phyloP scores from a whole-genome alignment of 2,113 vertebrate species.

The Okapia johnstoni region DNA sequence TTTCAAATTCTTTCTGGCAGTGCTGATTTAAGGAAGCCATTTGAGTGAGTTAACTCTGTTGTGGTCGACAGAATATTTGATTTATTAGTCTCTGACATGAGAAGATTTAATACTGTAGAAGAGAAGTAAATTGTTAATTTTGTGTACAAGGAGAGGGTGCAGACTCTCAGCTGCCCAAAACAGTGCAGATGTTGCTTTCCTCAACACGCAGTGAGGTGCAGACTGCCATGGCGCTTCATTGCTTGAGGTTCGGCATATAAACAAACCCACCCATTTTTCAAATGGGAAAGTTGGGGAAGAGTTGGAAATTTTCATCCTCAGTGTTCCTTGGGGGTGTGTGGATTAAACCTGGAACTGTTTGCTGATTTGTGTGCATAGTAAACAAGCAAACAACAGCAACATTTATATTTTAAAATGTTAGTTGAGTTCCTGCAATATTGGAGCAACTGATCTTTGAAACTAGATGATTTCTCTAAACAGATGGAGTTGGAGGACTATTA shows the following conservation, averaged over 20 bases:
- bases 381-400: neutral
- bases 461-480: neutral
- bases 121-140: neutral
- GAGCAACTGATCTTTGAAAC: neutral
- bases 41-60: conserved; percentile 27
- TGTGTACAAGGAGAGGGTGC: neutral
- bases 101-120: neutral
- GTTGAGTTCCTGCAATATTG: neutral
- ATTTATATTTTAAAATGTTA: neutral
- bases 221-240: neutral
- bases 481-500: neutral
- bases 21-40: conserved; percentile 21
- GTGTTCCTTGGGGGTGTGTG: neutral
- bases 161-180: neutral
- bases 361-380: neutral
- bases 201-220: fast-evolving
- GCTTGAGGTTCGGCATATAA: neutral
- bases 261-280: neutral
- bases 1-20: conserved; percentile 7
- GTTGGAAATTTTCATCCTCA: neutral
- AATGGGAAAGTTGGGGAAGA: neutral
- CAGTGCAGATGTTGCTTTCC: neutral
- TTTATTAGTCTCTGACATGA: conserved; percentile 7
- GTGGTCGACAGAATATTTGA: conserved; percentile 21
- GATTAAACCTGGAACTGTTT: neutral